Conservation (phyloP, 37 sponge, comb jelly and placozoan species). For the Aphrocallistes beatrix region DNA sequence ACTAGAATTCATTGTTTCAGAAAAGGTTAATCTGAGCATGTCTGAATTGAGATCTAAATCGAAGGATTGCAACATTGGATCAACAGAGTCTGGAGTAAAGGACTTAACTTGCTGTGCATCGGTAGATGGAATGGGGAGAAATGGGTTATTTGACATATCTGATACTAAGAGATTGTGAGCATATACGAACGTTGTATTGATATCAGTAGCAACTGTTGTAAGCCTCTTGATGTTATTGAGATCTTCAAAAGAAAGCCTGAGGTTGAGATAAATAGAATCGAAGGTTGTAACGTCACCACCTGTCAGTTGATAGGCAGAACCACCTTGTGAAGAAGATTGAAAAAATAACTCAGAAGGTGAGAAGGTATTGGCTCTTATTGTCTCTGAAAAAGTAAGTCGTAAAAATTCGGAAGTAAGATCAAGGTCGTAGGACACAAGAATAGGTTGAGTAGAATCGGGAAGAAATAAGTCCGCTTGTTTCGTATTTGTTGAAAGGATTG, state of each 20-base stretch:
- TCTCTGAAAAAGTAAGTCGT: constrained; percentile 64
- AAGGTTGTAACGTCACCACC: constrained; percentile 29
- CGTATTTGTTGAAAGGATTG: constrained; percentile 29
- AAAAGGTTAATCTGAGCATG: constrained; percentile 56
- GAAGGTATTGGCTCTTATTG: constrained; percentile 61
- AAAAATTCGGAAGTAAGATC: constrained; percentile 57
- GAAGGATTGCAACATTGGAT: constrained; percentile 51
- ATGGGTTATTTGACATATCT: constrained; percentile 55
- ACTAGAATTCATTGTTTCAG: constrained; percentile 58
- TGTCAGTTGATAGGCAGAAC: neutral
- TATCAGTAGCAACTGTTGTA: constrained; percentile 33
- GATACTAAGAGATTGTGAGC: constrained; percentile 22
- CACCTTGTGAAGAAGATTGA: neutral
- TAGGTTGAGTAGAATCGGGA: constrained; percentile 45
- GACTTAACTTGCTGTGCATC: constrained; percentile 24
- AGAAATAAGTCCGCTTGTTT: neutral
- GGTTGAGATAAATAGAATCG: constrained; percentile 51
- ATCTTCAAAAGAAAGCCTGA: constrained; percentile 45
- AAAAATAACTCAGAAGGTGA: constrained; percentile 35
- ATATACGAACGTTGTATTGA: constrained; percentile 32
- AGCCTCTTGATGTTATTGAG: constrained; percentile 53
- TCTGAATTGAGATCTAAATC: constrained; percentile 58
- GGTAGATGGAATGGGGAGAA: constrained; percentile 18
- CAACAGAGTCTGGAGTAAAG: constrained; percentile 32
- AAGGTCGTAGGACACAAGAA: constrained; percentile 34